Percentiles rank a stretch among this genome's conserved stretches.
phyloP scores from a whole-genome alignment of 2,797 vertebrate genomes.

The Hemibagrus guttatus region DNA sequence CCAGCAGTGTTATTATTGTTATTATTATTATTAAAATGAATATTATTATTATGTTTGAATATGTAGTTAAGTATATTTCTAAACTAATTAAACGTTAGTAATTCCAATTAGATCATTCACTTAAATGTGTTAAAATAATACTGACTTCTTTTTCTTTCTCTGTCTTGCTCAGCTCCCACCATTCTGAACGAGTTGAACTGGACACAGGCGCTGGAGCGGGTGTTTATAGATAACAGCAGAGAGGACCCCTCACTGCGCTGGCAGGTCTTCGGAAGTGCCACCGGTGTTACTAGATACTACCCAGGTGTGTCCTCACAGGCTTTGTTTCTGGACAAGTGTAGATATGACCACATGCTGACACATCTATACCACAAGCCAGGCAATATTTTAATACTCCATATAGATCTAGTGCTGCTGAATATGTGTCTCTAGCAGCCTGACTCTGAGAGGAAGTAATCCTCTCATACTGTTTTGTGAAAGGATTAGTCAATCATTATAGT shows the following conservation, averaged over 20 bases:
- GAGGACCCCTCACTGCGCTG: conserved; percentile 93
- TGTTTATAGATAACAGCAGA: conserved; percentile 91
- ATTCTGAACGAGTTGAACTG: conserved; percentile 98
- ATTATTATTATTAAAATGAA: too few relatives aligned
- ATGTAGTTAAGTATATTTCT: not conserved
- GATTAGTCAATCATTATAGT: conserved; percentile 32
- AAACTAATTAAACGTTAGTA: not conserved
- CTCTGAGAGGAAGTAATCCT: not conserved
- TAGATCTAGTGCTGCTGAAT: conserved; percentile 3
- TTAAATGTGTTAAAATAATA: not conserved
- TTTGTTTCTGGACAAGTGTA: not conserved
- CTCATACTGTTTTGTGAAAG: conserved; percentile 16
- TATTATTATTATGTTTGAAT: not conserved
- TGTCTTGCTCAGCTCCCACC: conserved; percentile 79
- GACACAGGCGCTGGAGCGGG: conserved; percentile 91
- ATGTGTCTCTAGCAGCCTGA: not conserved
- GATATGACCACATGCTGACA: not conserved
- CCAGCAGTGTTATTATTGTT: too few relatives aligned
- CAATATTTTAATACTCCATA: not conserved
- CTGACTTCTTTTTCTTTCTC: too few relatives aligned
- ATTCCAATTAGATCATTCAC: not conserved
- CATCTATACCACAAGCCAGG: not conserved
- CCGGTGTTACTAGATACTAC: conserved; percentile 93
- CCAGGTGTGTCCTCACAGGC: conserved; percentile 72
- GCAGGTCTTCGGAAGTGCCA: conserved; percentile 98